Conservation (phyloP, 2,113 vertebrate genomes). For the Sander lucioperca region DNA sequence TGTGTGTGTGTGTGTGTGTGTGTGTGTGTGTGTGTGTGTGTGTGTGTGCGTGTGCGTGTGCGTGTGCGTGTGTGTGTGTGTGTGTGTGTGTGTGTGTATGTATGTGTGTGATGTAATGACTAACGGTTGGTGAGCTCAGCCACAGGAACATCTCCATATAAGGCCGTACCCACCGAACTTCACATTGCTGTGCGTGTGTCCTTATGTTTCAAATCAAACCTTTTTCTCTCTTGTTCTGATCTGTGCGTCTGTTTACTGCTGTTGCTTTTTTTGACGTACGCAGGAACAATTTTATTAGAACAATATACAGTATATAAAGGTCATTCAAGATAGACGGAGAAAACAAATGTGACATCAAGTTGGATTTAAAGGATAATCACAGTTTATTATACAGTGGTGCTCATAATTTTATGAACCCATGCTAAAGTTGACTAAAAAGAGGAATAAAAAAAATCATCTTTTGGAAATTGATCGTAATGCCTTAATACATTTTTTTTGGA, state of each 20-base stretch:
- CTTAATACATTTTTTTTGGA: no score
- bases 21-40: not conserved
- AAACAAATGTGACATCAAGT: not conserved
- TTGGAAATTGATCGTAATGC: no score
- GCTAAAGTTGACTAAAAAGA: no score
- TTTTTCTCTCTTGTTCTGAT: constrained; percentile 15
- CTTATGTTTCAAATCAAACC: constrained; percentile 31
- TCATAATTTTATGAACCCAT: no score
- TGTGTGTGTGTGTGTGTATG: constrained; percentile 11
- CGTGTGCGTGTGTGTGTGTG: not conserved
- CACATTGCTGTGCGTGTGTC: constrained; percentile 21
- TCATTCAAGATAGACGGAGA: not conserved
- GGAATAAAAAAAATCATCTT: no score
- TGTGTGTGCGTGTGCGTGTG: constrained; percentile 24
- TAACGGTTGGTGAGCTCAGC: constrained; percentile 61
- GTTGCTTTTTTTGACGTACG: not conserved
- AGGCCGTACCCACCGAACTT: constrained; percentile 32
- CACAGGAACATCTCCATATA: constrained; percentile 66
- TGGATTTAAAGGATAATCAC: not conserved
- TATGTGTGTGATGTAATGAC: constrained; percentile 42
- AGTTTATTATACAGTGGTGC: not conserved
- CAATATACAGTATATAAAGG: not conserved
- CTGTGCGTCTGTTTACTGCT: not conserved
- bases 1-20: constrained; percentile 27
- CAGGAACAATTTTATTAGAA: not conserved